Percentiles rank a stretch among this genome's conserved stretches.
Conservation (phyloP, 2,113 vertebrate genomes). For the Pionites leucogaster region DNA sequence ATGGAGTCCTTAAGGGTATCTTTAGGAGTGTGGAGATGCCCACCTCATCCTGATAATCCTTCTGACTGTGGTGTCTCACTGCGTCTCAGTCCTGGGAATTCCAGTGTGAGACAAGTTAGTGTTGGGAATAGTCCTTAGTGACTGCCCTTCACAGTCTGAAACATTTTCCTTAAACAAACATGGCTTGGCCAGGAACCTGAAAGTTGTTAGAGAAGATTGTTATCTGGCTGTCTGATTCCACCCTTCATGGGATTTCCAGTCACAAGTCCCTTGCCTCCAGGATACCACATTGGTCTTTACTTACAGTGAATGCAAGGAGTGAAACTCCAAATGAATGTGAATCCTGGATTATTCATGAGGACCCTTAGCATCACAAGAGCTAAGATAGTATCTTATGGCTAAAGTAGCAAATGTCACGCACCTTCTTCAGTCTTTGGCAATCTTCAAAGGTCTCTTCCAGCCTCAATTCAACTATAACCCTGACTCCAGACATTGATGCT, state of each 20-base stretch:
- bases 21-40: neutral
- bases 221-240: neutral
- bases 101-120: accelerated
- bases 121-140: neutral
- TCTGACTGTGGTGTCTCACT: neutral
- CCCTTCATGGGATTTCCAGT: neutral
- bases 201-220: neutral
- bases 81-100: neutral
- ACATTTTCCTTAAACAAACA: neutral
- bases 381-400: neutral
- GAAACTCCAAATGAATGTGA: neutral
- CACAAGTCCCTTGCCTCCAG: neutral
- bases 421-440: accelerated
- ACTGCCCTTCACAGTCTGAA: neutral
- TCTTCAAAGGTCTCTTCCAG: neutral
- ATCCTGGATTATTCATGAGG: neutral
- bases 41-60: neutral
- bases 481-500: neutral
- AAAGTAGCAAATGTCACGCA: neutral
- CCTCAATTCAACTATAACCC: accelerated
- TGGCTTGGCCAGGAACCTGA: neutral
- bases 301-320: accelerated
- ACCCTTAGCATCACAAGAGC: neutral
- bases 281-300: neutral
- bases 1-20: neutral